Conservation (phyloP, 2,888 invertebrate genomes). For the Meiosimyza decipiens region DNA sequence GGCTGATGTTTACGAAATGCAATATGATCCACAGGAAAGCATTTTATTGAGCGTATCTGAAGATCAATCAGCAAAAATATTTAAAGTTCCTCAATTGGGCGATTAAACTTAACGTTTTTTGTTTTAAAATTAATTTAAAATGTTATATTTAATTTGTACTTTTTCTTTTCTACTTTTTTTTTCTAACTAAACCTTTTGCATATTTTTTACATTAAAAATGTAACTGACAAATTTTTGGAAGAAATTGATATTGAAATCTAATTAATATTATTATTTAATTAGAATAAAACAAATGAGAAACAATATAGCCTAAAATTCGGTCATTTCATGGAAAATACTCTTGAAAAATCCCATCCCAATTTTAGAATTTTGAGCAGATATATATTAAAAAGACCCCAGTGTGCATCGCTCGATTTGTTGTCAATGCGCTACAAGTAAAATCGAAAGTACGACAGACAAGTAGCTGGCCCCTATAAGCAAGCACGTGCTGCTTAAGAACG, state of each 20-base stretch:
- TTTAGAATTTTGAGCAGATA: too few relatives aligned
- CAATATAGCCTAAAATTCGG: too few relatives aligned
- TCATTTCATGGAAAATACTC: too few relatives aligned
- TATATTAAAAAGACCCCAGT: too few relatives aligned
- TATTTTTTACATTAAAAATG: background rate
- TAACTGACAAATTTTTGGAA: background rate
- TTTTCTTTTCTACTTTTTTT: background rate
- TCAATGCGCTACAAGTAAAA: too few relatives aligned
- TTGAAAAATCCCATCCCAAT: too few relatives aligned
- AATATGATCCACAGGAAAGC: slow-evolving; percentile 74
- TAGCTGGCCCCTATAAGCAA: too few relatives aligned
- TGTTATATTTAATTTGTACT: slow-evolving; percentile 6
- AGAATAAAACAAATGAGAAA: slow-evolving; percentile 11
- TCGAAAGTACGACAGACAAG: too few relatives aligned
- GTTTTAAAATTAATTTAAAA: background rate
- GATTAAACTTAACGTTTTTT: slow-evolving; percentile 46
- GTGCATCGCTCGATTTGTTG: too few relatives aligned
- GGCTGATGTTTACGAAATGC: slow-evolving; percentile 80
- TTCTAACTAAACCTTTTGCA: background rate
- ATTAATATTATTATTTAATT: too few relatives aligned
- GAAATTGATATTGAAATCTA: too few relatives aligned
- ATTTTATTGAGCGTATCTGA: slow-evolving; percentile 79
- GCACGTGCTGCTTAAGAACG: too few relatives aligned
- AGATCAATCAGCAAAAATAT: slow-evolving; percentile 81
- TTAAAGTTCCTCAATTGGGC: slow-evolving; percentile 62